A percentile compares a stretch with the other conserved stretches of the same genome.
These are phyloP conservation scores for Lamellibrachia columna DNA, from an alignment of 2,888 invertebrate genomes.

Conservation along the genomic window DNA sequence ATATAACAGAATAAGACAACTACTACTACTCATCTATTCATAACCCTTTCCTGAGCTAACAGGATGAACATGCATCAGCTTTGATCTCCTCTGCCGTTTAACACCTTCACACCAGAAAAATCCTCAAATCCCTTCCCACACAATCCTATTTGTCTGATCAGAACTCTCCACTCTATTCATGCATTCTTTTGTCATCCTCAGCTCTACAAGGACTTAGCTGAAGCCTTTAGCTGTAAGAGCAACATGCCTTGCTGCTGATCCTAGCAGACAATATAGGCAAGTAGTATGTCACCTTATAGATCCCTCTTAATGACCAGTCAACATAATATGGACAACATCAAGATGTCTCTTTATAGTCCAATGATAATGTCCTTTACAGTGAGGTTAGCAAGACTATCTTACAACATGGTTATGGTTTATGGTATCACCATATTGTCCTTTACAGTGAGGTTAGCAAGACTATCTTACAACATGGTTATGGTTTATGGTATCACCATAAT, in stretches of 20 bases:
- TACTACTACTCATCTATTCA: background rate
- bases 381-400: background rate
- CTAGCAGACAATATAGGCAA: background rate
- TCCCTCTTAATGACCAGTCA: background rate
- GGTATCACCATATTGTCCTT: background rate
- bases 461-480: no score
- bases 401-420: background rate
- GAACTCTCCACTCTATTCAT: background rate
- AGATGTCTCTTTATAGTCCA: background rate
- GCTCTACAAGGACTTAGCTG: background rate
- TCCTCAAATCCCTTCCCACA: background rate
- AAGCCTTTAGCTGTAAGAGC: background rate
- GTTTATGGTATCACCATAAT: no score
- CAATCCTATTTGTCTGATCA: background rate
- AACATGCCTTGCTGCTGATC: background rate
- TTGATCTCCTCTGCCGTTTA: background rate
- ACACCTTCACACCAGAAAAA: background rate
- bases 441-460: no score
- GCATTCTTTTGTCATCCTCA: background rate
- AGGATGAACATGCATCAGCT: background rate
- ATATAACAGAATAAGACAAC: background rate
- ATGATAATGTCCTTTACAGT: background rate
- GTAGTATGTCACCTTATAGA: background rate
- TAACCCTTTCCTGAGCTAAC: background rate
- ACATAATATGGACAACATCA: background rate